phyloP scores from a whole-genome alignment of 2,888 invertebrate species.

The Troilus luridus region DNA sequence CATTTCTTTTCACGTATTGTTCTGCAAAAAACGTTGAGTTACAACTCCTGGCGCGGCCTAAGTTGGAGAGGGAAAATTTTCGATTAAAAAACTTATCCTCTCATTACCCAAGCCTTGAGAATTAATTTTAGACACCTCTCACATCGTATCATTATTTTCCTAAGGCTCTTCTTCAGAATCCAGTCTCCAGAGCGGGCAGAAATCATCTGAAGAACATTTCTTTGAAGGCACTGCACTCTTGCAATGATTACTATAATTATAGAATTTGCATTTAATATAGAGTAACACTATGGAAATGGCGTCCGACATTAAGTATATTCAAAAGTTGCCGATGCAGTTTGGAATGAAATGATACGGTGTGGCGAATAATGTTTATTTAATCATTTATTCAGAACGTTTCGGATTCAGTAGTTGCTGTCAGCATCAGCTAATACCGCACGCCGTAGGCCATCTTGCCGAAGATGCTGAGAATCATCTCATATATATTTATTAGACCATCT shows the following conservation, averaged over 20 bases:
- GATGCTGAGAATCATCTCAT: background rate
- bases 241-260: constrained; percentile 32
- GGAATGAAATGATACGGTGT: constrained; percentile 15
- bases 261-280: constrained; percentile 28
- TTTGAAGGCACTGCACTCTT: constrained; percentile 18
- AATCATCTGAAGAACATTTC: background rate
- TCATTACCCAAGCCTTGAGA: background rate
- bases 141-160: background rate
- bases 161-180: background rate
- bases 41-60: too few relatives aligned
- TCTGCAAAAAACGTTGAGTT: too few relatives aligned
- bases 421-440: constrained; percentile 33
- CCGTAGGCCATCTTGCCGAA: background rate
- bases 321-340: background rate
- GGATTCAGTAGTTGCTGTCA: constrained; percentile 20
- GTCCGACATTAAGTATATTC: background rate
- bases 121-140: background rate
- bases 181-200: background rate
- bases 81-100: too few relatives aligned
- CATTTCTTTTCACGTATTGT: too few relatives aligned
- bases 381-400: constrained; percentile 18
- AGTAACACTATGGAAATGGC: constrained; percentile 39
- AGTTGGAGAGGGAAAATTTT: too few relatives aligned
- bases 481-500: constrained; percentile 14
- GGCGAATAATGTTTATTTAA: constrained; percentile 46